phyloP scores from a whole-genome alignment of 2,888 invertebrate genomes.

The Limenitis camilla region DNA sequence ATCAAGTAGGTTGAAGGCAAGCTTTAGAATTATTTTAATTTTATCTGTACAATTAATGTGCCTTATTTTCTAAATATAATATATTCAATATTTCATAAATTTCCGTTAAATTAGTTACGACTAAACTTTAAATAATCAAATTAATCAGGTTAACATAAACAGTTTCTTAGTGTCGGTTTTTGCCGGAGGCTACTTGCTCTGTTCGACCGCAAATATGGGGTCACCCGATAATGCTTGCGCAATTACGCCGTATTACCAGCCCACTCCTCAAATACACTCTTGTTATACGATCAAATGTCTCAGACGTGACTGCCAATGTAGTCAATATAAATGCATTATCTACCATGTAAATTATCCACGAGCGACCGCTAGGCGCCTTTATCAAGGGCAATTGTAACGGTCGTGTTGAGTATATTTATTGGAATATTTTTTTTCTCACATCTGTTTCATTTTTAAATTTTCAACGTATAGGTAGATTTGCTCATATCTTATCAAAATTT shows the following conservation, averaged over 20 bases:
- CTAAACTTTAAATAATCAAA: slow-evolving; percentile 9
- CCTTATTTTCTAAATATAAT: too few relatives aligned
- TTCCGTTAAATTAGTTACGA: too few relatives aligned
- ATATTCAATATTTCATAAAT: too few relatives aligned
- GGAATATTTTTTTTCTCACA: slow-evolving; percentile 1
- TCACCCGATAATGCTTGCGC: slow-evolving; percentile 67
- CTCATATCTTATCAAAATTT: too few relatives aligned
- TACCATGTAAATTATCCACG: slow-evolving; percentile 58
- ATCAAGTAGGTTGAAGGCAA: too few relatives aligned
- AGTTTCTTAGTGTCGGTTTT: slow-evolving; percentile 8
- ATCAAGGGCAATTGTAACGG: slow-evolving; percentile 25
- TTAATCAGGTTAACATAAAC: slow-evolving; percentile 10
- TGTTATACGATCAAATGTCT: slow-evolving; percentile 68
- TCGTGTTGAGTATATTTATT: slow-evolving; percentile 13
- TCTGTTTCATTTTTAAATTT: neutral
- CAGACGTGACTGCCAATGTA: slow-evolving; percentile 57
- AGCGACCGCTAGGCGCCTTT: slow-evolving; percentile 47
- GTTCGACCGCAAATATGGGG: slow-evolving; percentile 63
- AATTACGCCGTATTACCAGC: slow-evolving; percentile 60
- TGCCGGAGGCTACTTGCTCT: slow-evolving; percentile 25
- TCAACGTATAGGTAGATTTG: too few relatives aligned
- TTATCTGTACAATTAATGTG: too few relatives aligned
- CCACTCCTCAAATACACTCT: slow-evolving; percentile 47
- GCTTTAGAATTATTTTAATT: too few relatives aligned
- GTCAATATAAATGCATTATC: slow-evolving; percentile 59